A percentile compares a stretch with the other conserved stretches of the same genome.
These are phyloP conservation scores for Flexamia atlantica DNA, from an alignment of 2,888 invertebrate species.

Conservation along the genomic window DNA sequence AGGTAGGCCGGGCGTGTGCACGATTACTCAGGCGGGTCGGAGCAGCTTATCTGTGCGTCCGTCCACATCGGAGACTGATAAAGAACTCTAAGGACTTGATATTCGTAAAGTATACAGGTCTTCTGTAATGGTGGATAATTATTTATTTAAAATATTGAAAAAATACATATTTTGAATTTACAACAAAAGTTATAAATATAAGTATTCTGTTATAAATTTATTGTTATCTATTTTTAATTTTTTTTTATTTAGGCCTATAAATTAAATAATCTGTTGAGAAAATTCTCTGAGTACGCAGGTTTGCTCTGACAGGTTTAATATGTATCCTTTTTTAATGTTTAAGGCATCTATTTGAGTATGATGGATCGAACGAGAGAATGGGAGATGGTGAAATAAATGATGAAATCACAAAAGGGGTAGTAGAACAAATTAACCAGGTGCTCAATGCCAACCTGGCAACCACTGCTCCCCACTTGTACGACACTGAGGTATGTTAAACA, in stretches of 20 bases:
- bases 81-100: no score
- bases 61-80: no score
- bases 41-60: no score
- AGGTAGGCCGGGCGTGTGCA: no score
- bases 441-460: constrained; percentile 80
- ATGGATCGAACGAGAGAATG: constrained; percentile 70
- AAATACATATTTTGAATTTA: no score
- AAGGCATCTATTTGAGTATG: constrained; percentile 70
- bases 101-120: no score
- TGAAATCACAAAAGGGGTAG: constrained; percentile 76
- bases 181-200: no score
- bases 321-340: not conserved
- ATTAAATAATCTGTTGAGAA: not conserved
- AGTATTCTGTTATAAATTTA: not conserved
- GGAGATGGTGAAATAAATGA: constrained; percentile 74
- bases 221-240: not conserved
- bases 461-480: constrained; percentile 80
- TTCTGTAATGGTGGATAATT: no score
- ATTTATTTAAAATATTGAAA: no score
- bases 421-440: constrained; percentile 84
- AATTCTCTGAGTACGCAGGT: not conserved
- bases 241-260: no score
- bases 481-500: constrained; percentile 77
- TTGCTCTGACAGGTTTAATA: no score
- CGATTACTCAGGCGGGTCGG: no score